Evolutionary conservation across 1,140 invertebrate genomes (phyloP), one percentile per base, ranked within the genome.

Genomic region (Achatina immaculata): DNA sequence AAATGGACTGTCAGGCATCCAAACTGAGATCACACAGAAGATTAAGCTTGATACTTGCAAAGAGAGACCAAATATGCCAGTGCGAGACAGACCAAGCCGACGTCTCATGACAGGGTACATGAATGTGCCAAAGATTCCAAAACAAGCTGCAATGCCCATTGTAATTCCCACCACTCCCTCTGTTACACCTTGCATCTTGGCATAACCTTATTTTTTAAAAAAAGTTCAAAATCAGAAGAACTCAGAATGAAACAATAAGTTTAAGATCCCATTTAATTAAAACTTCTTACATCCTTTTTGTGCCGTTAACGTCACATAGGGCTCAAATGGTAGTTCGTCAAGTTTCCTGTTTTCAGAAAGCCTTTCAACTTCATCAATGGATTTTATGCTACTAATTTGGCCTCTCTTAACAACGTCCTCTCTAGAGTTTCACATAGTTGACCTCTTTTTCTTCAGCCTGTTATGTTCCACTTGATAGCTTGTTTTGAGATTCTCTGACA

Each of bases 1-100:
- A 86, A 94, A 94, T 11, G 92, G 93, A 66, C 92, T 92, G 28
- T 93, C 93, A 7, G 92, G 92, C 24, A 91, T 85, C 85, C 91
- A 93, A 21, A 94, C 88, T 0, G 93, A 94, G 2, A 89, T 85
- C 24, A 94, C 89, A 84, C 93, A 93, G 24, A 93, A 78, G 0
- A 88, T 83, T 14, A 93, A 88, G 79, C 86, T 92, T 0, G 78
- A n/a, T 34, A 91, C 85, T 83, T 92, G 85, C 34, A 84, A 58
- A n/a, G 81, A 69, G n/a, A 91, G 90, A 0, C 89, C 90, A 79
- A 92, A 81, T 48, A 91, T 82, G 16, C 92, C 92, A 43, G 91
- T 91, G 40, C 87, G 83, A 76, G 89, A 85, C 42, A 92, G 80
- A 14, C 92, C 90, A 62, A 92, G 83, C 48, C 80, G 84, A 72